Conservation (phyloP, 2,888 invertebrate species). For the Drosophila kanekoi region DNA sequence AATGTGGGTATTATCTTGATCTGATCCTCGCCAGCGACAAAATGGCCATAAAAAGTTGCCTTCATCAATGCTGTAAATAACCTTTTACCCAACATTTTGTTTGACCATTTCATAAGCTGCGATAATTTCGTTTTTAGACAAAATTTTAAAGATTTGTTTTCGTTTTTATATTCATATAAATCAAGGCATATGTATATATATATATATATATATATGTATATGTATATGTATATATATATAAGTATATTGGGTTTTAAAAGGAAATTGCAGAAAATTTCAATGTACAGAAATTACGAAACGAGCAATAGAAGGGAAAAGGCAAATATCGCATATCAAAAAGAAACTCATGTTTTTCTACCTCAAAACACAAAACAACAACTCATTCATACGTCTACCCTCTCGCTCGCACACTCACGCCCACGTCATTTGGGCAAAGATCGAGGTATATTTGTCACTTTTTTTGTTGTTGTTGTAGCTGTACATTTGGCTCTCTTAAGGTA, state of each 20-base stretch:
- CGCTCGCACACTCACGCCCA: slow-evolving; percentile 7
- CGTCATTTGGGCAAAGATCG: slow-evolving; percentile 9
- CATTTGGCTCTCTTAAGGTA: slow-evolving; percentile 14
- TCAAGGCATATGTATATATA: neutral
- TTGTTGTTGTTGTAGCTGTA: slow-evolving; percentile 15
- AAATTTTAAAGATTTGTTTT: slow-evolving; percentile 23
- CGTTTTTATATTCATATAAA: slow-evolving; percentile 18
- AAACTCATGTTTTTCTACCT: slow-evolving; percentile 7
- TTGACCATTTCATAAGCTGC: slow-evolving; percentile 94
- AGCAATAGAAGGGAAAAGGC: neutral
- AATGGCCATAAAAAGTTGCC: slow-evolving; percentile 98
- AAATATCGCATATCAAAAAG: slow-evolving; percentile 36
- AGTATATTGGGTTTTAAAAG: neutral
- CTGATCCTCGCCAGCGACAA: slow-evolving; percentile 98
- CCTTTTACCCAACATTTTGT: slow-evolving; percentile 91
- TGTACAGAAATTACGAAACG: neutral
- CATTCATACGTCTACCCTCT: slow-evolving; percentile 1
- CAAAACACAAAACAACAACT: slow-evolving; percentile 8
- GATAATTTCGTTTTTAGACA: slow-evolving; percentile 52
- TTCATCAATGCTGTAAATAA: slow-evolving; percentile 95
- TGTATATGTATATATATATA: neutral
- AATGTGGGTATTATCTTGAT: slow-evolving; percentile 93
- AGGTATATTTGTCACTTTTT: slow-evolving; percentile 24
- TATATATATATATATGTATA: slow-evolving; percentile 1
- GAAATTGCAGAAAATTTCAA: neutral